Conservation (phyloP, 1,140 invertebrate genomes). For the Aphelinus certus region DNA sequence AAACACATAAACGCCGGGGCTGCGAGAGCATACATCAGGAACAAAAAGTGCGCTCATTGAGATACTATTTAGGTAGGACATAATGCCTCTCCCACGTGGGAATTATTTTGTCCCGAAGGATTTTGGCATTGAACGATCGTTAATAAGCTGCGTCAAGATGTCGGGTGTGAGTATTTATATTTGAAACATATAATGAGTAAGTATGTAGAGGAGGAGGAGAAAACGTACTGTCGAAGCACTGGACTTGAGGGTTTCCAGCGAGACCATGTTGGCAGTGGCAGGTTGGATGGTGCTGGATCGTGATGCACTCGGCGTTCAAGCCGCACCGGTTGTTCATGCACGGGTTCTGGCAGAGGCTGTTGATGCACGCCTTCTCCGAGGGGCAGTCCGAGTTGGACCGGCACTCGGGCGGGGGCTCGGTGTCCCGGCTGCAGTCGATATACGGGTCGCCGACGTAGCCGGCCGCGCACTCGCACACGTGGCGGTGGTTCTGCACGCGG, state of each 20-base stretch:
- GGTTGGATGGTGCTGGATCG: slow-evolving; percentile 77
- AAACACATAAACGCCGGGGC: too few species aligned
- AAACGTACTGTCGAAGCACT: slow-evolving; percentile 87
- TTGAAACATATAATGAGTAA: neutral
- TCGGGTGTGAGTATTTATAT: neutral
- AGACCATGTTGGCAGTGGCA: slow-evolving; percentile 85
- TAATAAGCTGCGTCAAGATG: neutral
- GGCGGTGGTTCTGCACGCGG: slow-evolving; percentile 77
- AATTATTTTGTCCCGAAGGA: too few species aligned
- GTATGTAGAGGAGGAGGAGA: too few species aligned
- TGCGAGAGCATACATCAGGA: too few species aligned
- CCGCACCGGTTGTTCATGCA: slow-evolving; percentile 85
- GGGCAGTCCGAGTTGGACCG: slow-evolving; percentile 77
- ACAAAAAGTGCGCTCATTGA: too few species aligned
- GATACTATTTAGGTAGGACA: too few species aligned
- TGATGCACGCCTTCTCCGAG: slow-evolving; percentile 80
- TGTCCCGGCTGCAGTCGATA: slow-evolving; percentile 77
- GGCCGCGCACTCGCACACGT: slow-evolving; percentile 79
- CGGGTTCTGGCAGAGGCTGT: slow-evolving; percentile 80
- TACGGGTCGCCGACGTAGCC: slow-evolving; percentile 83
- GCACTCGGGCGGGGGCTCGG: slow-evolving; percentile 72
- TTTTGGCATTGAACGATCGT: too few species aligned
- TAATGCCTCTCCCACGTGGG: too few species aligned
- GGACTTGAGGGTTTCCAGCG: slow-evolving; percentile 85
- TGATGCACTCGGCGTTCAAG: slow-evolving; percentile 78